A percentile compares a stretch with the other conserved stretches of the same genome.
These are phyloP conservation scores for Gopherus evgoodei DNA, from an alignment of 2,113 vertebrate species.

Conservation along the genomic window DNA sequence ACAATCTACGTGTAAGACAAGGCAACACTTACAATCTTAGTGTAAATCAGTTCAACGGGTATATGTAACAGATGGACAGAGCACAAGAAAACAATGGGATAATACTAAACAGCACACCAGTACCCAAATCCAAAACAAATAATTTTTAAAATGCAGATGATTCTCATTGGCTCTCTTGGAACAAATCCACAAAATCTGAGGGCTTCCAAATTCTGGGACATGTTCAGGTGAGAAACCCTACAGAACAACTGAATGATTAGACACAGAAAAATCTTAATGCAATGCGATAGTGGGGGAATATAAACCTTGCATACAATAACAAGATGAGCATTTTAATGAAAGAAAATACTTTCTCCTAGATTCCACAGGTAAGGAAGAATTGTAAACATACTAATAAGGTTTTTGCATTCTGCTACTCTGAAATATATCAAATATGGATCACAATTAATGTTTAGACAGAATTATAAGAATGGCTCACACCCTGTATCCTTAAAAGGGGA, in stretches of 20 bases:
- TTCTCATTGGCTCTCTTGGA: not conserved
- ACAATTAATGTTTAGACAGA: not conserved
- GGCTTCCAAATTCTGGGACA: not conserved
- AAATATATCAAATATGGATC: not conserved
- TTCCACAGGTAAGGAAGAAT: not conserved
- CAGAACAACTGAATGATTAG: not conserved
- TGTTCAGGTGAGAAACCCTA: not conserved
- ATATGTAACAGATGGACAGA: not conserved
- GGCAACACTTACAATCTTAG: not conserved
- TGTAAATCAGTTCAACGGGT: not conserved
- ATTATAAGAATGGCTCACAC: not conserved
- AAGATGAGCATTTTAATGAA: not conserved
- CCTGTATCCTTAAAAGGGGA: not conserved
- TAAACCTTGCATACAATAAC: not conserved
- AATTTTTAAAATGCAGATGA: not conserved
- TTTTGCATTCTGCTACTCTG: not conserved
- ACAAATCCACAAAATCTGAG: not conserved
- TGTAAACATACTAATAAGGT: not conserved
- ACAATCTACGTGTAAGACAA: not conserved
- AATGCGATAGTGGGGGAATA: not conserved
- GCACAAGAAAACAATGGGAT: not conserved
- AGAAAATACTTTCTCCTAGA: not conserved
- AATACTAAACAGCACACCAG: fast-evolving
- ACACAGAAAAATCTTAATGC: not conserved
- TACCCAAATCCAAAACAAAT: not conserved